Evolutionary conservation across 2,113 vertebrate species (phyloP).

Genomic region (Acrocephalus arundinaceus): DNA sequence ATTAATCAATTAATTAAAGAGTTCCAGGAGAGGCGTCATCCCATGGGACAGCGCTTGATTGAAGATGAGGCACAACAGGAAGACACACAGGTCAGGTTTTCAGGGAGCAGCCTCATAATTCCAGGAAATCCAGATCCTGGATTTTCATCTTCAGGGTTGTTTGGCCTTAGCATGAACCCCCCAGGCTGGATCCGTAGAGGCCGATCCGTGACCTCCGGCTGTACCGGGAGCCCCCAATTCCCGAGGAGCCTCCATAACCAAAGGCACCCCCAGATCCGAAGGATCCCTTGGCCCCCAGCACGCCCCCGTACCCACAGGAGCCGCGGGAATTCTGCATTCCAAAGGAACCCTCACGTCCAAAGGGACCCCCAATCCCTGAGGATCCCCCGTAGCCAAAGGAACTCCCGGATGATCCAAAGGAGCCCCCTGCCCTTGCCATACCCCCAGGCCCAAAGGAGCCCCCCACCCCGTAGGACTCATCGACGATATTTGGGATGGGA

Average conservation of each 20-base stretch:
- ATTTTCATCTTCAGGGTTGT: rapidly evolving
- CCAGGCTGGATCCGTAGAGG: neutral
- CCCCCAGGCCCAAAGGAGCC: neutral
- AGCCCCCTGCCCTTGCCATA: rapidly evolving
- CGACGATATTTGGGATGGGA: neutral
- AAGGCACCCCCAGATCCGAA: neutral
- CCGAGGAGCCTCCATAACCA: neutral
- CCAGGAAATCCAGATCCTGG: neutral
- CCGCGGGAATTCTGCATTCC: neutral
- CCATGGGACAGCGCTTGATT: rapidly evolving
- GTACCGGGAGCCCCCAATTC: neutral
- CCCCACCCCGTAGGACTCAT: rapidly evolving
- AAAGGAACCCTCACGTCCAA: neutral
- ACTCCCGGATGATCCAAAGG: neutral
- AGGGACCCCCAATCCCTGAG: rapidly evolving
- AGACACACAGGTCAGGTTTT: neutral
- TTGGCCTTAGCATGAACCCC: neutral
- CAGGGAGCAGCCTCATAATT: neutral
- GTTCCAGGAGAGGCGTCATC: neutral
- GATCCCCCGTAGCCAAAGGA: neutral
- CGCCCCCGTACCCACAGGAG: rapidly evolving
- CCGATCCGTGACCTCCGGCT: neutral
- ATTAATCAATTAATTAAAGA: neutral
- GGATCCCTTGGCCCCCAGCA: rapidly evolving
- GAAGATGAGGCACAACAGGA: neutral